Base-by-base conservation (phyloP, 53 echinoderm and acorn worm genomes). In the Antedon mediterranea region DNA sequence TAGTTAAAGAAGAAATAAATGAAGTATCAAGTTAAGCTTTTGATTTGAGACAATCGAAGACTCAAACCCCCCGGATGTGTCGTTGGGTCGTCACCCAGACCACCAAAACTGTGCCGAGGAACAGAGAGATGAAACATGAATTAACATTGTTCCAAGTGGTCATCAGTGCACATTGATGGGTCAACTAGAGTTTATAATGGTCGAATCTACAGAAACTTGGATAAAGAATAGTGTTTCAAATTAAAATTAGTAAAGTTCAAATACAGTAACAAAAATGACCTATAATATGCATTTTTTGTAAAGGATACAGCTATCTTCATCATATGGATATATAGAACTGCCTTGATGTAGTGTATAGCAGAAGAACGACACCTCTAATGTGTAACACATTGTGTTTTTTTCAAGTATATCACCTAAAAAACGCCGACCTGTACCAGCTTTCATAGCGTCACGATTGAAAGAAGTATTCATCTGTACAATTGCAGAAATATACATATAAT, bases 271-370 rank as follows among this genome's bases (percentile, higher is more conserved):
- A 37, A 37, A 37, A 11, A 37, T 37, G 37, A 37, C 37, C 37
- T 37, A 37, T 37, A 4, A 37, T 6, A 37, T 6, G 11, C 37
- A 11, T 57, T 57, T 57, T 11, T 23, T 57, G 9, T 28, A 85
- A 95, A 95, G 95, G 95, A 95, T 95, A 95, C 95, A 95, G 8
- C 85, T 78, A 30, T 95, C 95, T 76, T 95, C 95, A 73, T 91
- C 91, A 71, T 95, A 95, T 28, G 95, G 95, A n/a, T 91, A 83
- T 42, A 92, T 81, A 31, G 95, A 89, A 71, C 83, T 91, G 29
- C 89, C 82, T 29, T 89, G 82, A 32, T 57, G 89, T 2, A 84
- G 83, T 4, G 87, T 84, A 43, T 91, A 95, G 32, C 95, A 95
- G 76, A 85, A 95, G 84, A 95, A 95, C 0, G 95, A 95, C 27